phyloP scores from a whole-genome alignment of 2,888 invertebrate species.

The Tenthredo notha region DNA sequence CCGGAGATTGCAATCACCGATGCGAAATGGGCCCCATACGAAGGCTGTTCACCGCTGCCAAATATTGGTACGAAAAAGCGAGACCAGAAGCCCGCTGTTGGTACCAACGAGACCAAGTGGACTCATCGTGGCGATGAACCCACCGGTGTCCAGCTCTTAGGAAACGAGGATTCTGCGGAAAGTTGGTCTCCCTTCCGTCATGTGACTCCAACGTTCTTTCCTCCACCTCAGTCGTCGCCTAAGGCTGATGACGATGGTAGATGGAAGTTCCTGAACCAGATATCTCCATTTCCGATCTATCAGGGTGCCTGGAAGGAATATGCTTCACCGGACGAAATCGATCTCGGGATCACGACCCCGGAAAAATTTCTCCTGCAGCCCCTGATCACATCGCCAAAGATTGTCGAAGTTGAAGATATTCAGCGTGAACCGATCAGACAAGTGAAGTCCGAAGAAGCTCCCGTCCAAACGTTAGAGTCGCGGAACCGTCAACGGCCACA shows the following conservation, averaged over 20 bases:
- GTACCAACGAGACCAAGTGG: conserved; percentile 74
- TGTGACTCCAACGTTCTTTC: conserved; percentile 74
- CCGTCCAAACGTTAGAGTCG: conserved; percentile 65
- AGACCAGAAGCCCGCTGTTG: conserved; percentile 65
- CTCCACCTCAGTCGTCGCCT: conserved; percentile 67
- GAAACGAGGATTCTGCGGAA: conserved; percentile 58
- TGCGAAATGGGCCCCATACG: conserved; percentile 75
- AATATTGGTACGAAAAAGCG: conserved; percentile 73
- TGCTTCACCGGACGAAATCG: conserved; percentile 67
- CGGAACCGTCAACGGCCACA: conserved; percentile 71
- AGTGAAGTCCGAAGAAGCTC: conserved; percentile 16
- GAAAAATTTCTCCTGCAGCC: conserved; percentile 61
- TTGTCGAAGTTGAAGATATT: neutral
- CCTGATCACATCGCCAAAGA: conserved; percentile 62
- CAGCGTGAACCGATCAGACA: neutral
- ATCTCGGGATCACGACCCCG: conserved; percentile 2
- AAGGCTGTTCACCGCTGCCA: conserved; percentile 74
- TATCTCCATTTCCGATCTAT: conserved; percentile 75
- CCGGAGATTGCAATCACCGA: conserved; percentile 72
- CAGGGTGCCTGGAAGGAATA: conserved; percentile 76
- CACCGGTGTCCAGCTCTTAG: conserved; percentile 26
- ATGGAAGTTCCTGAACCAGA: conserved; percentile 73
- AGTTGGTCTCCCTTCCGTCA: conserved; percentile 69
- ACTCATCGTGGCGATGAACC: conserved; percentile 61
- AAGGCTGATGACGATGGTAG: conserved; percentile 73